phyloP scores from a whole-genome alignment of 1,140 invertebrate species.

The Coelopa frigida region DNA sequence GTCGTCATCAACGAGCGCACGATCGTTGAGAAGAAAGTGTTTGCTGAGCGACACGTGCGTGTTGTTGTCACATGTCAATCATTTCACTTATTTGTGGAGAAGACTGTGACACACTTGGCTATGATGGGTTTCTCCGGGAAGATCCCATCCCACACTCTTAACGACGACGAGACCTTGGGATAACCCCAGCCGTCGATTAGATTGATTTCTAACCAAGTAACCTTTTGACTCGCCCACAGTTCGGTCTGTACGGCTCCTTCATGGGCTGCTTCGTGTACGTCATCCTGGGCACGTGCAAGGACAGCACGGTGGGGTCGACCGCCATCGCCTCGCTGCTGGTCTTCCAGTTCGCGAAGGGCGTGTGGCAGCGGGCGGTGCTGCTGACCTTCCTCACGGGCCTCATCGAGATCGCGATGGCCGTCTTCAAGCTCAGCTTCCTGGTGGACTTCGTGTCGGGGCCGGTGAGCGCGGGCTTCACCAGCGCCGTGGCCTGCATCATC shows the following conservation, averaged over 20 bases:
- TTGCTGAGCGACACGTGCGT: no score
- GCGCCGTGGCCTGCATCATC: slow-evolving; percentile 87
- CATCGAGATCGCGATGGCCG: slow-evolving; percentile 76
- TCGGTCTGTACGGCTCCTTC: slow-evolving; percentile 87
- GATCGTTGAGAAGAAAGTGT: no score
- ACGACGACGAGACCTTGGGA: no score
- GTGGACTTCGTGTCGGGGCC: slow-evolving; percentile 91
- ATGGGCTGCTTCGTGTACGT: slow-evolving; percentile 87
- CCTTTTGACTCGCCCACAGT: slow-evolving; percentile 42
- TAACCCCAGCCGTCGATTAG: no score
- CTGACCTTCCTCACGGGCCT: slow-evolving; percentile 76
- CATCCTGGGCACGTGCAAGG: slow-evolving; percentile 83
- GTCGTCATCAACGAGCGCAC: no score
- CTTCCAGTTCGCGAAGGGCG: slow-evolving; percentile 64
- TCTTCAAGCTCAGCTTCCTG: slow-evolving; percentile 82
- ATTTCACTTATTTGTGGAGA: no score
- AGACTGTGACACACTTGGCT: no score
- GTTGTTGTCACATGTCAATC: no score
- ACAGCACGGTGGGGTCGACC: slow-evolving; percentile 84
- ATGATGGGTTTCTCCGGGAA: no score
- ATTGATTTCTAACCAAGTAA: no score
- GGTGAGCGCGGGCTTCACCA: slow-evolving; percentile 89
- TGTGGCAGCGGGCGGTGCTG: slow-evolving; percentile 69
- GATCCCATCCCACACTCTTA: no score
- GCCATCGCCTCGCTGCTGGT: slow-evolving; percentile 81